Percentiles rank a stretch among this genome's conserved stretches.
Conservation (phyloP, 1,140 invertebrate species). For the Lutraria rhynchaena region DNA sequence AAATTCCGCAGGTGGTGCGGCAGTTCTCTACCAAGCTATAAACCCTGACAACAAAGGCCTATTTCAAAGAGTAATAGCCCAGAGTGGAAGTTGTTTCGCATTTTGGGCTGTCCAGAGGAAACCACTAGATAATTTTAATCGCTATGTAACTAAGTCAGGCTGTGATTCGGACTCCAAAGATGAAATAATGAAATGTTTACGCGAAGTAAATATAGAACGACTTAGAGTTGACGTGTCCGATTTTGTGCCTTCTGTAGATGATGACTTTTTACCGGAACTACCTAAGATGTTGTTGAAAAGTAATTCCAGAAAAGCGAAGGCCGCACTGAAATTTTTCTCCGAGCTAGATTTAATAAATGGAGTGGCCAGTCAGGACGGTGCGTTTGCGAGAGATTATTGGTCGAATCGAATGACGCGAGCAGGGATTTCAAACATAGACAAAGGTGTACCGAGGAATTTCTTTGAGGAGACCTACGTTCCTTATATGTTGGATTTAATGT, state of each 20-base stretch:
- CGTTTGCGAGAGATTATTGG: slow-evolving; percentile 10
- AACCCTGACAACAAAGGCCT: slow-evolving; percentile 60
- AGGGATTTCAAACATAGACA: background rate
- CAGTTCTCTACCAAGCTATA: slow-evolving; percentile 62
- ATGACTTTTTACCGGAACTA: slow-evolving; percentile 32
- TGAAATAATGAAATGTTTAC: background rate
- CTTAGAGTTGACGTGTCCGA: background rate
- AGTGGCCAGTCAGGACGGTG: slow-evolving; percentile 40
- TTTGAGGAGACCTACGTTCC: slow-evolving; percentile 15
- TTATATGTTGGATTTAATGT: slow-evolving; percentile 8
- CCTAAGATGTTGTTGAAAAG: background rate
- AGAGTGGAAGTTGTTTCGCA: slow-evolving; percentile 60
- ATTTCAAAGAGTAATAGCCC: slow-evolving; percentile 56
- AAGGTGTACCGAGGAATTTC: background rate
- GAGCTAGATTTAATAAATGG: slow-evolving; percentile 47
- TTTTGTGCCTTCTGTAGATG: slow-evolving; percentile 32
- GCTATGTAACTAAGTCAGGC: background rate
- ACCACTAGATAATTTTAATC: background rate
- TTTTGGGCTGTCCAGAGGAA: slow-evolving; percentile 26
- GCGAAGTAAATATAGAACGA: background rate
- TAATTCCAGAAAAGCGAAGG: background rate
- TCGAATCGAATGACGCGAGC: background rate
- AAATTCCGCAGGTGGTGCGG: slow-evolving; percentile 68
- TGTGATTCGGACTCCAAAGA: background rate
- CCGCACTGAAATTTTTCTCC: slow-evolving; percentile 28